Base-by-base conservation (phyloP, 2,888 invertebrate species). In the Marronus borbonicus region DNA sequence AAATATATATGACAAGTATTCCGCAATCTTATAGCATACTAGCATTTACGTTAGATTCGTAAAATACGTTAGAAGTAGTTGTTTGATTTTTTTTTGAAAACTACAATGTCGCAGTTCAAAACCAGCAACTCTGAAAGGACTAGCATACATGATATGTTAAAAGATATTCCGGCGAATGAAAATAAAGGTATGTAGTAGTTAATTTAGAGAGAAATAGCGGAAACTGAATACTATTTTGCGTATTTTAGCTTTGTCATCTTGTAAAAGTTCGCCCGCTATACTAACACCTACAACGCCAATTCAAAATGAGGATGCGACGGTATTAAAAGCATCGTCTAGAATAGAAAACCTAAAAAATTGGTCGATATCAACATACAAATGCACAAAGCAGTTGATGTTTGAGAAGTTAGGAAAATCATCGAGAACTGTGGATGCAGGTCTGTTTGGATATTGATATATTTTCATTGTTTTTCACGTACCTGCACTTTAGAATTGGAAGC, bases 351-450 rank as follows among this genome's bases (percentile, higher is more conserved):
- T 99, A 80, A 97, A 96, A 87, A 97, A 96, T 87, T 99, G 99
- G 99, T 97, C 98, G 81, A 96, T 99, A 86, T 98, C 98, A 80
- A 98, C 98, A 0, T 99, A 98, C 89, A 99, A 98, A 89, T 99
- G 98, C 88, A 99, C 99, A 5, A 96, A 97, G 85, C 99, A 99
- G 88, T 92, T 98, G 79, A 94, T 99, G 89, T 95, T 97, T 83
- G 99, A 99, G 88, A 97, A 97, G 87, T 91, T 99, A 77, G 99
- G 99, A 20, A 99, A 98, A 90, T 95, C 95, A 64, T 96, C 96
- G 8, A 91, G 97, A 79, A 97, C 97, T 62, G 95, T 97, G 70
- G 97, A 97, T 87, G 94, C 96, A 83, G 95, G 95, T 94, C 83
- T 85, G 82, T 79, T 78, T 31, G 66, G 24, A 49, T 68, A 31